Conservation (phyloP, 2,888 invertebrate genomes). For the Leistus spinibarbis region DNA sequence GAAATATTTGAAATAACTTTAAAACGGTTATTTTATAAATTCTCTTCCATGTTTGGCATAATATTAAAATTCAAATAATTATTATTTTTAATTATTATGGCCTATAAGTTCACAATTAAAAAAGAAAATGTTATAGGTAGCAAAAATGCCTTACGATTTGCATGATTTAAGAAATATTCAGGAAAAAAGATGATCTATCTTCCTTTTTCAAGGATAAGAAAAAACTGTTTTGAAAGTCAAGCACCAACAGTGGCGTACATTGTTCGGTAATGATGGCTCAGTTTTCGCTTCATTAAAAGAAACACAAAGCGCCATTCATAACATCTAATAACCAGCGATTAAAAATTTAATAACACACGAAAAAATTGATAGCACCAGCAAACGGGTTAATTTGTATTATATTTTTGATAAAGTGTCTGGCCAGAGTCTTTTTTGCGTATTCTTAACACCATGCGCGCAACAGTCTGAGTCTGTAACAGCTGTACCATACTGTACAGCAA, state of each 20-base stretch:
- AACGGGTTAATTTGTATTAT: conserved; percentile 25
- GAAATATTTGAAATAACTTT: no score
- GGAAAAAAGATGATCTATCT: neutral
- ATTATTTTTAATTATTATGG: no score
- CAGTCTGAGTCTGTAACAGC: conserved; percentile 22
- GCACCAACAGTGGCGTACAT: neutral
- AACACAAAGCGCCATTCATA: conserved; percentile 17
- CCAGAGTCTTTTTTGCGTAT: conserved; percentile 31
- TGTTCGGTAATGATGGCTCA: neutral
- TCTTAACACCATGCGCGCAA: conserved; percentile 5
- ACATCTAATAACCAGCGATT: conserved; percentile 23
- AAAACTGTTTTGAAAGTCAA: neutral
- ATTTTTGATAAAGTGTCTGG: conserved; percentile 18
- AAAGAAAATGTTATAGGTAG: no score
- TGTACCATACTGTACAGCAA: conserved; percentile 2
- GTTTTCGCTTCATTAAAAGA: conserved; percentile 13
- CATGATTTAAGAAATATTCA: neutral
- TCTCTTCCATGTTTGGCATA: no score
- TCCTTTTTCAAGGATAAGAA: neutral
- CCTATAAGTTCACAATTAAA: no score
- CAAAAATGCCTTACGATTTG: no score
- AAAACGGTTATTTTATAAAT: no score
- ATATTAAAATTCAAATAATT: no score
- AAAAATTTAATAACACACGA: conserved; percentile 31
- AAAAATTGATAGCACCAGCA: conserved; percentile 23